Evolutionary conservation across 2,113 vertebrate genomes (phyloP), one percentile per base, ranked within the genome.

Genomic region (Chlorodrepanis virens): DNA sequence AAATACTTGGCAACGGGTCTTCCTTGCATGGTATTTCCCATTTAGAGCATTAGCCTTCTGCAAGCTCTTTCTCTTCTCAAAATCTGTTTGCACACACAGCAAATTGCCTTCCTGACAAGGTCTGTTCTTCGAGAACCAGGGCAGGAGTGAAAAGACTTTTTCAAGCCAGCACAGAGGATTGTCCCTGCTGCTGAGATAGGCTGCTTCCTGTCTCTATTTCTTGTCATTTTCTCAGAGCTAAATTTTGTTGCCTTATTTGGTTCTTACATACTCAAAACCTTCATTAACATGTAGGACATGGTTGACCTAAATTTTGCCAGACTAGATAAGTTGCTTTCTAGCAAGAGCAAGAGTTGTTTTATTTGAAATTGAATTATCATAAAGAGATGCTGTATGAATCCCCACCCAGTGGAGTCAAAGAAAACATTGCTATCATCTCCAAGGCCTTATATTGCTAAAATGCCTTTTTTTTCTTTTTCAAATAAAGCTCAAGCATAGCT

Each of bases 141-240:
- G 54, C 67, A 95, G 75, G 83, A 94, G 81, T 93, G 93, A 97
- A 96, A 98, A 42, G 60, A 44, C 10, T 49, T 96, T 76, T 90
- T 68, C 81, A 95, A 97, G 93, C 25, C 60, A 97, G 89, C 90
- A 54, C 50, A 89, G 50, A 75, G 84, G 52, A 82, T 87, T 95
- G 84, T 95, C 74, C 37, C 49, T 47, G 56, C 35, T 67, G 72
- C 47, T 19, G 7, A 86, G 23, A 67, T 17, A 33, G 71, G 53
- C 68, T 65, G 68, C 78, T 97, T 98, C 96, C 96, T 97, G 83
- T 35, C 65, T 72, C 3, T 70, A 33, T 57, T 87, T 87, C 74
- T 80, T 74, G 54, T 83, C 54, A 49, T 90, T 67, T 87, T 59
- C 47, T 94, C 53, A 89, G 80, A 86, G 21, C 28, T 56, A 84